Conservation (phyloP, 2,888 invertebrate species). For the Cordilura impudica region DNA sequence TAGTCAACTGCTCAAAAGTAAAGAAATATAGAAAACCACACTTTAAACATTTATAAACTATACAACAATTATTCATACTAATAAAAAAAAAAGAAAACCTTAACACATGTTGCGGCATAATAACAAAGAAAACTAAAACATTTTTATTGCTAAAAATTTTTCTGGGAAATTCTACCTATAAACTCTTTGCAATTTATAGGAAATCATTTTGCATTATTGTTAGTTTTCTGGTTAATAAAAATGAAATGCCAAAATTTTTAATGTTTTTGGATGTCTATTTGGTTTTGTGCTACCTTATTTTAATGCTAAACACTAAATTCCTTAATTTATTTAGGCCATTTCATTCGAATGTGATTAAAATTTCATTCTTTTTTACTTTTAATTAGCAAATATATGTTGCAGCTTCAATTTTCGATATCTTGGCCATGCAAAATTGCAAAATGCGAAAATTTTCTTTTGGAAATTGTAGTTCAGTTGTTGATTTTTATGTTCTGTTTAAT, state of each 20-base stretch:
- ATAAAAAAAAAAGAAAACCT: not conserved
- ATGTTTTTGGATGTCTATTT: too few species aligned
- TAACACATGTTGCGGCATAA: not conserved
- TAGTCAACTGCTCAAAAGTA: not conserved
- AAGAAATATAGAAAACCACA: not conserved
- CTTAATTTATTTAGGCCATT: constrained; percentile 57
- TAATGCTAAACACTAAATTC: constrained; percentile 31
- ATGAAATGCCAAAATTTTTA: not conserved
- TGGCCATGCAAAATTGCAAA: not conserved
- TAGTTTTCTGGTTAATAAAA: not conserved
- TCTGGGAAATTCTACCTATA: not conserved
- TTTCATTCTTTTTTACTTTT: constrained; percentile 35
- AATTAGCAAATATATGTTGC: constrained; percentile 49
- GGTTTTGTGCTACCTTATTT: constrained; percentile 38
- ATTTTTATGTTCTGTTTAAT: constrained; percentile 54
- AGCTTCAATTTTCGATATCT: not conserved
- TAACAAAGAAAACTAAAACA: not conserved
- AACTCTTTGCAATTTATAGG: not conserved
- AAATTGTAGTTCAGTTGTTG: constrained; percentile 41
- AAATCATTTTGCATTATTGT: not conserved
- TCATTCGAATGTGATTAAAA: constrained; percentile 47
- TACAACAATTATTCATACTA: not conserved
- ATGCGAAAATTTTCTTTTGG: constrained; percentile 50
- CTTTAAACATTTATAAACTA: not conserved
- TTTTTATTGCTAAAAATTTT: not conserved